These are phyloP conservation scores for Alectoris magna DNA, from an alignment of 2,797 vertebrate genomes.

Conservation along the genomic window DNA sequence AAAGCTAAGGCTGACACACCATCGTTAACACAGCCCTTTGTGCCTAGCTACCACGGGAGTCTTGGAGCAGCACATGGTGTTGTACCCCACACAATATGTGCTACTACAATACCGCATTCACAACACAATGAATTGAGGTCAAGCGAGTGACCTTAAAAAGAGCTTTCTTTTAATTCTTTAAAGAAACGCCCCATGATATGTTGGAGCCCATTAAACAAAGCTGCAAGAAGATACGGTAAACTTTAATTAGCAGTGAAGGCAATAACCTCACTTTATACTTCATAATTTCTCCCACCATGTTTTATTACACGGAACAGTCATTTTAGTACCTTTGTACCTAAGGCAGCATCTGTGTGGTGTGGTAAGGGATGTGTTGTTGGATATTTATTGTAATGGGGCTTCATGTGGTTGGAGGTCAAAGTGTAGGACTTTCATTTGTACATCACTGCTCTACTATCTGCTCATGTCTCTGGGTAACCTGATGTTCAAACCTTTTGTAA, in stretches of 20 bases:
- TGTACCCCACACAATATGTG: slow-evolving; percentile 75
- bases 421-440: slow-evolving; percentile 76
- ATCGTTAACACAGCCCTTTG: slow-evolving; percentile 73
- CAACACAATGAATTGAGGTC: slow-evolving; percentile 73
- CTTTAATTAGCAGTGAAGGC: slow-evolving; percentile 76
- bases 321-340: slow-evolving; percentile 77
- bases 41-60: slow-evolving; percentile 70
- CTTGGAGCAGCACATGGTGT: slow-evolving; percentile 74
- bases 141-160: slow-evolving; percentile 75
- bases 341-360: slow-evolving; percentile 72
- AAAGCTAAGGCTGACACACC: slow-evolving; percentile 71
- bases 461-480: slow-evolving; percentile 73
- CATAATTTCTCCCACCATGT: slow-evolving; percentile 74
- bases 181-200: slow-evolving; percentile 71
- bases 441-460: slow-evolving; percentile 72
- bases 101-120: slow-evolving; percentile 70
- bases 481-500: slow-evolving; percentile 75
- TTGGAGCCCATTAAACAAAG: slow-evolving; percentile 74
- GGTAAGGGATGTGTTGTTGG: slow-evolving; percentile 72
- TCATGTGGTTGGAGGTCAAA: slow-evolving; percentile 75
- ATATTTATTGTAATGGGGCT: slow-evolving; percentile 77
- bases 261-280: slow-evolving; percentile 75
- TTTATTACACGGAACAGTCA: slow-evolving; percentile 73
- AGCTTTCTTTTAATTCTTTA: slow-evolving; percentile 76
- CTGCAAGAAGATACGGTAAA: slow-evolving; percentile 75